Base-by-base conservation (phyloP, 2,888 invertebrate genomes). In the Tenodera sinensis region DNA sequence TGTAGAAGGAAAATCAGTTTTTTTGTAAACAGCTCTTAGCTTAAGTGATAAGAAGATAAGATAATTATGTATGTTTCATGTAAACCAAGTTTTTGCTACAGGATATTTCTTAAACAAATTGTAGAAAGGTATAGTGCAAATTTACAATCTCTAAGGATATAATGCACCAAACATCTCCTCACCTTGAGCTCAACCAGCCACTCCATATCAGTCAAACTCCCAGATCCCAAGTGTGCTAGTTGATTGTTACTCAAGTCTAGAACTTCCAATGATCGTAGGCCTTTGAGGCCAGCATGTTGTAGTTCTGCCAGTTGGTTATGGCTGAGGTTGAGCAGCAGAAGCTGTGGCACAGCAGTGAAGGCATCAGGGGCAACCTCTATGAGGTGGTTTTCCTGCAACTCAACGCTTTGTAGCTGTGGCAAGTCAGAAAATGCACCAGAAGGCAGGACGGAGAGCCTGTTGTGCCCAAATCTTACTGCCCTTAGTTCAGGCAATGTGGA, bases 111-210 rank as follows among this genome's bases (percentile, higher is more conserved):
- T n/a, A 42, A 42, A 9, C 12, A 2, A 12, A 42, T 12, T 42
- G 42, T 1, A 6, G 1, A 42, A 6, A 42, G 42, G 6, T 42
- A 12, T 12, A 42, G 42, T 42, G 42, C 9, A 42, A 42, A 42
- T 42, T 9, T 42, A 6, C 12, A 12, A 42, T 42, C 12, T 6
- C 12, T 12, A 12, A 42, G 9, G 12, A 42, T 42, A 42, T 42
- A 42, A 12, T 42, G 42, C 12, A 42, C 2, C 42, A 42, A 42
- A 42, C 12, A 42, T 42, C 42, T 71, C 2, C 91, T 90, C 92
- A 94, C 95, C 94, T 97, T 96, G 8, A 98, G 93, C 92, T 98
- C 98, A 0, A 98, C 97, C 88, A 98, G 94, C 96, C 98, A 97
- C 92, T 97, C 97, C 95, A 98, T 96, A 88, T 96, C 95, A 90